Evolutionary conservation across 2,888 invertebrate species (phyloP).

Genomic region (Orthonevra nobilis): DNA sequence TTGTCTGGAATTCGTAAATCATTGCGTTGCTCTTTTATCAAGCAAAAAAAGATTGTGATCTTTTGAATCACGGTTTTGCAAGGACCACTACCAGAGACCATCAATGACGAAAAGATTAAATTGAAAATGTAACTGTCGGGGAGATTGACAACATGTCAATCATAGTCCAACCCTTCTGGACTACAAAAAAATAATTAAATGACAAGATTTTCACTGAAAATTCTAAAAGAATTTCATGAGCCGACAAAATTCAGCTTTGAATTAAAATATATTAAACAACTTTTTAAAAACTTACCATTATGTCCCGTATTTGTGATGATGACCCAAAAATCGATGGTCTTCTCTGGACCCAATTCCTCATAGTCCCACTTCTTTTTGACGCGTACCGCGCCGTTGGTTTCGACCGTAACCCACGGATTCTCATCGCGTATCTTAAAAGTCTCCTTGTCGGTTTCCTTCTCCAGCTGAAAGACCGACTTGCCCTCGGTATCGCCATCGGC

Average conservation of each 20-base stretch:
- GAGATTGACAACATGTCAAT: too few relatives aligned
- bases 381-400: slow-evolving; percentile 93
- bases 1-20: too few relatives aligned
- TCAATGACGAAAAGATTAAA: too few relatives aligned
- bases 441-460: slow-evolving; percentile 95
- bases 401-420: slow-evolving; percentile 96
- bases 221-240: too few relatives aligned
- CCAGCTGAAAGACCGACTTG: slow-evolving; percentile 92
- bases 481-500: slow-evolving; percentile 94
- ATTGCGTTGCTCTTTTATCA: too few relatives aligned
- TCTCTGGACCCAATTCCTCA: slow-evolving; percentile 95
- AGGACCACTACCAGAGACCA: too few relatives aligned
- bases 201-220: too few relatives aligned
- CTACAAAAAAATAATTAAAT: too few relatives aligned
- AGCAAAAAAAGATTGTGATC: too few relatives aligned
- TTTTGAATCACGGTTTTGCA: too few relatives aligned
- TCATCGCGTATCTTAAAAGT: slow-evolving; percentile 96
- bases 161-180: too few relatives aligned
- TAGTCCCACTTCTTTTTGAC: slow-evolving; percentile 99
- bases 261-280: neutral
- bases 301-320: slow-evolving; percentile 94
- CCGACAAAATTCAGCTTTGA: neutral
- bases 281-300: slow-evolving; percentile 85
- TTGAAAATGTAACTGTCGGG: too few relatives aligned
- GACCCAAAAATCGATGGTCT: slow-evolving; percentile 97